A percentile compares a stretch with the other conserved stretches of the same genome.
Conservation (phyloP, 2,113 vertebrate genomes). For the Gopherus evgoodei region DNA sequence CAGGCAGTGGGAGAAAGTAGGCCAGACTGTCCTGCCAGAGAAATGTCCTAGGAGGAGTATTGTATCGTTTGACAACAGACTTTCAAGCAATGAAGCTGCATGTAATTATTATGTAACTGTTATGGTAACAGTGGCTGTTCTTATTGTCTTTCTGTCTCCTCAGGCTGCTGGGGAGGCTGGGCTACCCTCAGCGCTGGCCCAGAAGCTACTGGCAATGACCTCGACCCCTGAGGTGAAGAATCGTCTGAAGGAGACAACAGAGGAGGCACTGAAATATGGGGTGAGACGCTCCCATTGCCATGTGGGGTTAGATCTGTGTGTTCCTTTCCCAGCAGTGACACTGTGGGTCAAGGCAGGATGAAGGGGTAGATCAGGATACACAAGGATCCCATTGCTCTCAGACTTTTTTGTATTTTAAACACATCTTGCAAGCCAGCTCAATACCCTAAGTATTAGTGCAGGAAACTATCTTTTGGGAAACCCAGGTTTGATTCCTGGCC, state of each 20-base stretch:
- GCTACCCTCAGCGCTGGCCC: slow-evolving; percentile 77
- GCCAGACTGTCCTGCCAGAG: background rate
- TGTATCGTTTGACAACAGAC: background rate
- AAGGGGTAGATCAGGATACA: slow-evolving; percentile 1
- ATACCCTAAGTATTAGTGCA: background rate
- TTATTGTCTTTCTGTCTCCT: background rate
- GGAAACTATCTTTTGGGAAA: background rate
- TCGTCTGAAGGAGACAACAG: slow-evolving; percentile 83
- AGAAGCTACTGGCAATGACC: slow-evolving; percentile 74
- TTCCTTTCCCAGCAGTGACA: background rate
- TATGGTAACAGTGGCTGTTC: background rate
- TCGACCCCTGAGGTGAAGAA: slow-evolving; percentile 85
- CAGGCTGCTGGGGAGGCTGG: slow-evolving; percentile 88
- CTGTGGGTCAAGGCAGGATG: background rate
- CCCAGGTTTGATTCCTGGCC: background rate
- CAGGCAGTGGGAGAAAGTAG: background rate
- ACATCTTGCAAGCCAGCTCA: background rate
- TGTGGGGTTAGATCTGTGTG: background rate
- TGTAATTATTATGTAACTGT: background rate
- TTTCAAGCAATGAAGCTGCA: background rate
- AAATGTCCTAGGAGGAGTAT: background rate
- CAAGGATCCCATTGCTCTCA: background rate
- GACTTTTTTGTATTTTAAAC: background rate
- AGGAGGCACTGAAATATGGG: slow-evolving; percentile 83
- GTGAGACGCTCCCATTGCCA: slow-evolving; percentile 72